Evolutionary conservation across 2,888 invertebrate genomes (phyloP), one percentile per base, ranked within the genome.

Genomic region (Synanthedon formicaeformis): DNA sequence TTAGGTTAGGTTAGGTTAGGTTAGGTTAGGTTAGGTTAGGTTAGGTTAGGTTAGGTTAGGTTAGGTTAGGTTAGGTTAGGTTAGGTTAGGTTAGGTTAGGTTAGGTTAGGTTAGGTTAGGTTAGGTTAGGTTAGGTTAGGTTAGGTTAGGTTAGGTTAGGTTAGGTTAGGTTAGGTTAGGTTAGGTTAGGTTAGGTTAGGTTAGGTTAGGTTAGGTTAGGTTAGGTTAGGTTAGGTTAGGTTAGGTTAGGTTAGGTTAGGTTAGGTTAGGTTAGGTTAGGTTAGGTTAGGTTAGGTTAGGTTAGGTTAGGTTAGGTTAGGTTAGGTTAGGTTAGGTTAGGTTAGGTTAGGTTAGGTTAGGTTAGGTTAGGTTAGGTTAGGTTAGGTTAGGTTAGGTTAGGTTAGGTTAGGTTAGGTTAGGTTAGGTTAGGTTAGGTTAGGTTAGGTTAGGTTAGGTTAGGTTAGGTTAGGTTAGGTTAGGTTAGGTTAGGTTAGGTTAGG

Each of bases 401-500:
- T 52, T 52, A 52, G 52, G 52, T 52, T 52, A 52, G 52, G 52
- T 52, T 52, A 52, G 52, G 52, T 52, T 52, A 52, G 52, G 52
- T 52, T 52, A 45, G 41, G 41, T 52, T 52, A 45, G 41, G 41
- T 52, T 52, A 45, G 41, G 41, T 52, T 52, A 45, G 41, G 41
- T 52, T 52, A 45, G 41, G 41, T 52, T 40, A 40, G 40, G 40
- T 40, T 40, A 52, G 52, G 56, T 54, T 56, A 53, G 54, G 56
- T 56, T 56, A 56, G 56, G 54, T 54, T 53, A 51, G 53, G 54
- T 54, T 54, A 52, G 54, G 54, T 54, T 54, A 52, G 51, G 51
- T 54, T 54, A 52, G 54, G 54, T 54, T 54, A 52, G 54, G 54
- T 54, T 54, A 54, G 54, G 54, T 51, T 54, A 52, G 54, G 54